These are phyloP conservation scores for Cistogaster globosa DNA, from an alignment of 2,888 invertebrate genomes.

Conservation along the genomic window DNA sequence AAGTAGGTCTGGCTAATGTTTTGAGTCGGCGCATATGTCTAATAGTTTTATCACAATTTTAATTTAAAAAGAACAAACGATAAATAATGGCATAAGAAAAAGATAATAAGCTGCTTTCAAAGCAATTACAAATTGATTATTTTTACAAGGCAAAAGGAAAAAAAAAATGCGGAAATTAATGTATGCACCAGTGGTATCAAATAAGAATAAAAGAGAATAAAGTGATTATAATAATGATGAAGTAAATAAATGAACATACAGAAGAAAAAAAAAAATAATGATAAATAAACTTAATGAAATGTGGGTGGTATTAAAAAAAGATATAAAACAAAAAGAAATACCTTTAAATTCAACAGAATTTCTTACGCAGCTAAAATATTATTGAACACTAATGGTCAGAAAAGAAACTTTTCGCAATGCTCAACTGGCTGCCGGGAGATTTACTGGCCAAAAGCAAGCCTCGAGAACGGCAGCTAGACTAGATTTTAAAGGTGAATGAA, in stretches of 20 bases:
- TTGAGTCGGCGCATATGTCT: neutral
- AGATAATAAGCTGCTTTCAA: conserved; percentile 66
- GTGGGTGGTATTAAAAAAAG: conserved; percentile 58
- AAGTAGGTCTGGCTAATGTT: too few relatives aligned
- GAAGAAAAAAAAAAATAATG: neutral
- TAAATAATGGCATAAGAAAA: conserved; percentile 48
- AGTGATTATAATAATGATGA: conserved; percentile 36
- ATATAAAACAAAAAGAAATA: conserved; percentile 3
- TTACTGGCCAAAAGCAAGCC: too few relatives aligned
- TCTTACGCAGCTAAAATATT: neutral
- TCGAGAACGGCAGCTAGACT: too few relatives aligned
- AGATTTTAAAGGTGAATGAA: too few relatives aligned
- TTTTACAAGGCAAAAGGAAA: conserved; percentile 59
- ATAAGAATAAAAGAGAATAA: conserved; percentile 24
- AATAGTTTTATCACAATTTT: neutral
- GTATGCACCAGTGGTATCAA: conserved; percentile 35
- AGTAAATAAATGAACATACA: conserved; percentile 11
- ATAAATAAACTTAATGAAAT: conserved; percentile 37
- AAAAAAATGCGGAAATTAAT: conserved; percentile 67
- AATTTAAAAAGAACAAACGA: conserved; percentile 45
- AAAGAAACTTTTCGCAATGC: too few relatives aligned
- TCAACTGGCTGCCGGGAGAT: too few relatives aligned
- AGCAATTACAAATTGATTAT: conserved; percentile 71
- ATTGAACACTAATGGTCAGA: too few relatives aligned
- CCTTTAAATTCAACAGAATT: neutral